Evolutionary conservation across 2,113 vertebrate genomes (phyloP).

Genomic region (Leucoraja erinaceus): DNA sequence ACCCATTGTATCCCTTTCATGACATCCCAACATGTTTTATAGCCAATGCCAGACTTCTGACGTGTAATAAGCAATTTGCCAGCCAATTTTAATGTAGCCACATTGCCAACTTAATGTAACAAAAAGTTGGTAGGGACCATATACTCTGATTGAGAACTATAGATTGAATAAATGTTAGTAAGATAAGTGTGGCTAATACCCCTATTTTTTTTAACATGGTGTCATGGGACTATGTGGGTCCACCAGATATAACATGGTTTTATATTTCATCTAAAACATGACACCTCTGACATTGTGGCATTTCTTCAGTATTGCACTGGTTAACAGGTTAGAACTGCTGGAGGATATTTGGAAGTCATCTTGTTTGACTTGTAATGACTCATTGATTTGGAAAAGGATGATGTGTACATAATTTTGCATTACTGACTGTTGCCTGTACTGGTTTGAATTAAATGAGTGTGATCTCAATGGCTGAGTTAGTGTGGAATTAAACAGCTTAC

Average conservation of each 20-base stretch:
- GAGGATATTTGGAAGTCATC: neutral
- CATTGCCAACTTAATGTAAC: neutral
- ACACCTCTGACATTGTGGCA: neutral
- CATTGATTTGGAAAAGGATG: neutral
- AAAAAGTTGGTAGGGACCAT: neutral
- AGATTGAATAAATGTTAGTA: neutral
- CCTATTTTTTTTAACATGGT: neutral
- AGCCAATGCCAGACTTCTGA: neutral
- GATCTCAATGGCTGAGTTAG: neutral
- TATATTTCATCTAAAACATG: neutral
- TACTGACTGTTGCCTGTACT: neutral
- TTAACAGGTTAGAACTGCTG: neutral
- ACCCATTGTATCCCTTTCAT: neutral
- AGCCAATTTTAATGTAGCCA: neutral
- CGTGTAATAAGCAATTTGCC: neutral
- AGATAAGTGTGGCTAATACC: neutral
- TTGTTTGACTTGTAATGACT: conserved; percentile 3
- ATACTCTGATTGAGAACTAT: neutral
- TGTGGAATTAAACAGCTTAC: neutral
- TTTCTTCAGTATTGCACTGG: neutral
- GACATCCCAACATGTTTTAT: neutral
- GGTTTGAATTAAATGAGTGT: conserved; percentile 15
- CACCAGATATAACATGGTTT: neutral
- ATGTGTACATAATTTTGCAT: neutral
- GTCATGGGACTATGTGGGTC: too few relatives aligned